Conservation (phyloP, 2,888 invertebrate species). For the Sinopyrophorus schimmeli region DNA sequence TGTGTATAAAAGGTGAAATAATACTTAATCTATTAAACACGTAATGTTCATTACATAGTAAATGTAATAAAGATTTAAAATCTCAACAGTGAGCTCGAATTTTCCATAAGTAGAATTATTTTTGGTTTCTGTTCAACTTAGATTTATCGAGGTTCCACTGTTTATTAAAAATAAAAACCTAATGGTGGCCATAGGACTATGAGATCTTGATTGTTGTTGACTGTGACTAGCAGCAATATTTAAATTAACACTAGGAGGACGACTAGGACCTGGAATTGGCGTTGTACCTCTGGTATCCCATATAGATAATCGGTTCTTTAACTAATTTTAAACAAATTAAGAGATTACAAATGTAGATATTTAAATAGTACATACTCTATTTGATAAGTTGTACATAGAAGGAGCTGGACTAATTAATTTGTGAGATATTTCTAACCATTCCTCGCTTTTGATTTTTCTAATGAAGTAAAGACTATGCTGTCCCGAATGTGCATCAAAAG, state of each 20-base stretch:
- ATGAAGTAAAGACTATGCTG: slow-evolving; percentile 83
- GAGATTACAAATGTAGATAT: not conserved
- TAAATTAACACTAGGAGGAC: slow-evolving; percentile 39
- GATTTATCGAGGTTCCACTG: no score
- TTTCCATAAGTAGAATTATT: no score
- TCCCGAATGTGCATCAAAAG: slow-evolving; percentile 76
- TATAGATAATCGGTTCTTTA: slow-evolving; percentile 48
- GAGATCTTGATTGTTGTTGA: slow-evolving; percentile 55
- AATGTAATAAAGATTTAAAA: no score
- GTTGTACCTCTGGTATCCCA: slow-evolving; percentile 44
- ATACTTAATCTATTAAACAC: no score
- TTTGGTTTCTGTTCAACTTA: no score
- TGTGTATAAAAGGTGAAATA: no score
- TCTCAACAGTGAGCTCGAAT: no score
- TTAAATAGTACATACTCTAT: slow-evolving; percentile 19
- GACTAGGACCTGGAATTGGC: slow-evolving; percentile 44
- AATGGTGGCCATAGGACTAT: slow-evolving; percentile 59
- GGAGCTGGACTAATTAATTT: slow-evolving; percentile 40
- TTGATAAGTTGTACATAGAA: slow-evolving; percentile 40
- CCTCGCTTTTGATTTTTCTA: slow-evolving; percentile 74
- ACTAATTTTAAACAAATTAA: slow-evolving; percentile 34
- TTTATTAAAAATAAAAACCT: slow-evolving; percentile 50
- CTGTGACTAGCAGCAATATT: slow-evolving; percentile 38
- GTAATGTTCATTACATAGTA: no score
- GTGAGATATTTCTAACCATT: slow-evolving; percentile 53